Evolutionary conservation across 2,113 vertebrate species (phyloP).

Genomic region (Coptodon bakossiorum): DNA sequence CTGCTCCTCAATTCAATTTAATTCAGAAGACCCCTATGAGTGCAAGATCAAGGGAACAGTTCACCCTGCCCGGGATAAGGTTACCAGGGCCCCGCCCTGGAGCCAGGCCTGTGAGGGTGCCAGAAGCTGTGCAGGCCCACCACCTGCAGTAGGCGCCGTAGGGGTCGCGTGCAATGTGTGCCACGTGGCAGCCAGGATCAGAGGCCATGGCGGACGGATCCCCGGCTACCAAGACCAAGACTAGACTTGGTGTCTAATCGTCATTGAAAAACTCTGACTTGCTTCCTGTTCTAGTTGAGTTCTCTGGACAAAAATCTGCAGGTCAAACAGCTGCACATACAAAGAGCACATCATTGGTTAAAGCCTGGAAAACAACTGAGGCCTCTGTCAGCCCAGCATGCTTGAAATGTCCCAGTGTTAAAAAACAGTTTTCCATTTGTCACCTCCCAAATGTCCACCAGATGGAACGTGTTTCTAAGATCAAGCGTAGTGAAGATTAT

Average conservation of each 20-base stretch:
- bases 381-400: neutral
- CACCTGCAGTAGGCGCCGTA: no score
- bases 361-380: neutral
- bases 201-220: rapidly evolving
- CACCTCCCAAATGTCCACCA: neutral
- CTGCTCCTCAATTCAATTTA: no score
- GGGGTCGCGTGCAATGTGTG: no score
- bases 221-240: neutral
- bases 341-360: neutral
- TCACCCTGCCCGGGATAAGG: no score
- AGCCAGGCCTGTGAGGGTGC: no score
- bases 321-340: neutral
- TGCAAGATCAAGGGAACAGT: no score
- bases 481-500: neutral
- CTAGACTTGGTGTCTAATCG: neutral
- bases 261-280: neutral
- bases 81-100: neutral
- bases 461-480: neutral
- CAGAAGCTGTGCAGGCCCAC: no score
- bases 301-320: neutral
- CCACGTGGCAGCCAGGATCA: neutral
- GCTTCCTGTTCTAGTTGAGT: neutral
- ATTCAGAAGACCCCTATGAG: no score
- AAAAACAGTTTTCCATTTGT: neutral
- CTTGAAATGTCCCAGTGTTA: neutral